Base-by-base conservation (phyloP, 2,888 invertebrate species). In the Thera obeliscata region DNA sequence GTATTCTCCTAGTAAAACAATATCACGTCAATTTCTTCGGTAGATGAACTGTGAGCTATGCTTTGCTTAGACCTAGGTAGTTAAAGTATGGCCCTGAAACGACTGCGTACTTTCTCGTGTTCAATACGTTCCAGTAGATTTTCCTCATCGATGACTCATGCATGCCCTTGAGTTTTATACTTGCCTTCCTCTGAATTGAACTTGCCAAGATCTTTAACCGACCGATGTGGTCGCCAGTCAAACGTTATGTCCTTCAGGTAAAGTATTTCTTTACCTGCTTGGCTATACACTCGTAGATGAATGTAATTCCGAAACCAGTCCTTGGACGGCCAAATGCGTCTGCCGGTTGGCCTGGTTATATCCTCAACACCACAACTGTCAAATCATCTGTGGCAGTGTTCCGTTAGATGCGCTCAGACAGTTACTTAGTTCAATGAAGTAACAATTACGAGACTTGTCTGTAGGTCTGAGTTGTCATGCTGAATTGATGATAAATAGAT, bases 371-470 rank as follows among this genome's bases (percentile, higher is more conserved):
- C 1, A 41, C 6, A 35, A 61, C 61, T 66, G 60, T 9, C 12
- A 61, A 38, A n/a, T 3, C 5, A 57, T 52, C 61, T 61, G 22
- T 55, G 66, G 55, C 38, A 9, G 11, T 33, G 48, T 59, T 57
- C 58, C 64, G 58, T 65, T 59, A 69, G 58, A 56, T 55, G 52
- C 58, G 46, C 41, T 63, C 60, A 50, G 52, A 46, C 33, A 54
- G 64, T 61, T 64, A 41, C 41, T 41, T 41, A 41, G 41, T 41
- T 41, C 4, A 41, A 41, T 41, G 41, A 7, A 41, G 41, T 41
- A 7, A 41, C 41, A 9, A 9, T 46, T 1, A 57, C 36, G 50
- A 59, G 36, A 38, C 56, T 33, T 9, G 52, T 9, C 52, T 33
- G 52, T 52, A 58, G 55, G 22, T 56, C 33, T 48, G 55, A 58